Base-by-base conservation (phyloP, 2,113 vertebrate genomes). In the Accipiter virgatus region DNA sequence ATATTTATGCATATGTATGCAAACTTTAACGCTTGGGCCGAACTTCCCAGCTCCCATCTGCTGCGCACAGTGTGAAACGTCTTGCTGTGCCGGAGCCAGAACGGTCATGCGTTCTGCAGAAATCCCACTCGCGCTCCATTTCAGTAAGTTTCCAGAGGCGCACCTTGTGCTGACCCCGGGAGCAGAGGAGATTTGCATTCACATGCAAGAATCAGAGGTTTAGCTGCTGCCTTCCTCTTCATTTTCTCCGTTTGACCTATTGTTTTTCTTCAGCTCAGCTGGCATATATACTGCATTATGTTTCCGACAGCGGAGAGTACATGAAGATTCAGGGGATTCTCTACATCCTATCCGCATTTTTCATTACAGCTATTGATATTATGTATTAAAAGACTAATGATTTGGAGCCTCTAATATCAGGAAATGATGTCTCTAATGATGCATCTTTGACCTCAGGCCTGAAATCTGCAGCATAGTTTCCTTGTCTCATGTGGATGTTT, bases 351-450 rank as follows among this genome's bases (percentile, higher is more conserved):
- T 59, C 18, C 6, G 1, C 79, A 90, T 82, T 97, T 97, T 97
- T 97, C 94, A 94, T 96, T 92, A 90, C 38, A 79, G 74, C 78
- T 96, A 96, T 95, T 97, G 96, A 96, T 97, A 90, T 81, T 95
- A 94, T 90, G 65, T 89, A 78, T 96, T 95, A 96, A 94, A 97
- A 96, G 86, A 96, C 88, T 95, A 97, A 97, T 97, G 91, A 85
- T 90, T 97, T 82, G 59, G 43, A 96, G 81, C 71, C 65, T 93
- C 40, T 97, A 86, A 94, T 93, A 95, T 91, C 89, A 93, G 96
- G 94, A 96, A 96, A 97, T 96, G 16, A 88, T 93, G 74, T 52
- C 72, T 91, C 32, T 93, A 96, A 95, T 92, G 94, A 96, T 88
- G 40, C 74, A 91, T 88, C 74, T 93, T 97, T 97, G 95, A 96